These are phyloP conservation scores for Athripsodes cinereus DNA, from an alignment of 2,888 invertebrate species.

Conservation along the genomic window DNA sequence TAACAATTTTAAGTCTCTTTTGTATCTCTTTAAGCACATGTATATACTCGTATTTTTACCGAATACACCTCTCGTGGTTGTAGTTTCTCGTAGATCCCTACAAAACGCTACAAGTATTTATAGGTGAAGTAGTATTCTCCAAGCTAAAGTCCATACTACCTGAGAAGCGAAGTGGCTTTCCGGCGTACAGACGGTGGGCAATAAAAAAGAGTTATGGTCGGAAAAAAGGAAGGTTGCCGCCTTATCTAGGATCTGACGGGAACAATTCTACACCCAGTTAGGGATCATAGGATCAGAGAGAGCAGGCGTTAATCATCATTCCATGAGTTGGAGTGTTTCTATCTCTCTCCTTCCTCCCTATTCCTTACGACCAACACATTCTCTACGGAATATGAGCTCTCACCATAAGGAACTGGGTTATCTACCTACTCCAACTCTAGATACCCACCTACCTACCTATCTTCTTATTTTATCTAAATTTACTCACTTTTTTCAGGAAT, in stretches of 20 bases:
- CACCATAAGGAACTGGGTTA: slow-evolving; percentile 4
- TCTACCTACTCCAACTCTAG: slow-evolving; percentile 1
- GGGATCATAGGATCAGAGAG: slow-evolving; percentile 25
- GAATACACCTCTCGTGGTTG: background rate
- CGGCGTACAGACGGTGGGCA: slow-evolving; percentile 32
- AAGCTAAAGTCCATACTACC: slow-evolving; percentile 16
- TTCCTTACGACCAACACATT: no score
- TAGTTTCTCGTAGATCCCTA: slow-evolving; percentile 4
- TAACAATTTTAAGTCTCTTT: slow-evolving; percentile 1
- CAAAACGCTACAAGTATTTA: slow-evolving; percentile 9
- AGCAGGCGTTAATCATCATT: slow-evolving; percentile 27
- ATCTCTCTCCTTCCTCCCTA: no score
- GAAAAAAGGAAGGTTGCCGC: slow-evolving; percentile 31
- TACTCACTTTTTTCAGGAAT: no score
- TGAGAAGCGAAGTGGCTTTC: slow-evolving; percentile 21
- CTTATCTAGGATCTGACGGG: slow-evolving; percentile 25
- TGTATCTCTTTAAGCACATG: slow-evolving; percentile 2
- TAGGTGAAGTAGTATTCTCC: slow-evolving; percentile 2
- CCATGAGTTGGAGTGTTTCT: background rate
- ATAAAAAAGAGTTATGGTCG: slow-evolving; percentile 55
- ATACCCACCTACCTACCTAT: no score
- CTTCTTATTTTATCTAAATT: no score
- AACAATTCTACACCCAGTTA: slow-evolving; percentile 19
- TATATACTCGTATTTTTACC: background rate
- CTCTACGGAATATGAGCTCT: no score